Base-by-base conservation (phyloP, 1,140 invertebrate species). In the Alviniconcha marisindica region DNA sequence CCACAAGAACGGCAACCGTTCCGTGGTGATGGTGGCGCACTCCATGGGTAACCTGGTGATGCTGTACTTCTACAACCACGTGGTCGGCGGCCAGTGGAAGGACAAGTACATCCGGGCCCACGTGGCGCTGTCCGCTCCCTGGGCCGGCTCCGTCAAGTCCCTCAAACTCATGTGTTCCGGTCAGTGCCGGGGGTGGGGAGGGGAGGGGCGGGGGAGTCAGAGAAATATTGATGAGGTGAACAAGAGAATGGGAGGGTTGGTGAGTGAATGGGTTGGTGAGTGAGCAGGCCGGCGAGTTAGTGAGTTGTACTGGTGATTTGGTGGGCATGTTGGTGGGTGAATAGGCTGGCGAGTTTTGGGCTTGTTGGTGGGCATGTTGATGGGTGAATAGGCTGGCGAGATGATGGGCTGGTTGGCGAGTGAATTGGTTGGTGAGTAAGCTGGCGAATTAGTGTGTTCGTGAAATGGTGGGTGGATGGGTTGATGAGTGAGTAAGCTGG, bases 101-200 rank as follows among this genome's bases (percentile, higher is more conserved):
- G 95, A 97, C 86, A 97, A 97, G 93, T 98, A 97, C 91, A 96
- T 99, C 31, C 94, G 95, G 84, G 92, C 95, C n/a, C 93, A 98
- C 78, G 95, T 99, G 5, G 96, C 97, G 1, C 91, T 99, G 24
- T 96, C 96, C 44, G 98, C 96, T 28, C 97, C 97, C 21, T 99
- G 98, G 97, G 97, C 95, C 56, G 98, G 98, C 21, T 96, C 97
- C n/a, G 95, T 98, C 0, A 99, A 99, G 93, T 96, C 97, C 5
- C 92, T 99, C 0, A 97, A 98, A 94, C 97, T 98, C 2, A 98
- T 97, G 94, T 96, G 97, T 60, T 96, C 98, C 90, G 98, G 97
- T 97, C 12, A 69, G 24, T 69, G 33, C 12, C 28, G 5, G 12
- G 7, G 63, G 7, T 33, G 7, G 69, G 10, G 42, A 10, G 4